phyloP scores from a whole-genome alignment of 2,113 vertebrate genomes.

The Hippocampus mohnikei region DNA sequence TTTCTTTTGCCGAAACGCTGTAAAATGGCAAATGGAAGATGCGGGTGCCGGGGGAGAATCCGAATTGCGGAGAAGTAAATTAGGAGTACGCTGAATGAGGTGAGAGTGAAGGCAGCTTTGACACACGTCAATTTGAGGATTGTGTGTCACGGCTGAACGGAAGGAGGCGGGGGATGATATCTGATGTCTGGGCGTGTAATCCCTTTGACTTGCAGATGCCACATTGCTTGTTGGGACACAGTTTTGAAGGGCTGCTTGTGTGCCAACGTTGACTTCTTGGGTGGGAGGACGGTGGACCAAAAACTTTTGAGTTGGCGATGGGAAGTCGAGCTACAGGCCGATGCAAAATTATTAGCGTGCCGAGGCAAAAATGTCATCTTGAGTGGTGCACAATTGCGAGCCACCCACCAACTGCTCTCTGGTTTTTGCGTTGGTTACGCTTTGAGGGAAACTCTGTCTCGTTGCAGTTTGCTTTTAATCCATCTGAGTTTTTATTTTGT shows the following conservation, averaged over 20 bases:
- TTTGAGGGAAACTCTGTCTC: too few relatives aligned
- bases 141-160: conserved; percentile 21
- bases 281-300: neutral
- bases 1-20: conserved; percentile 36
- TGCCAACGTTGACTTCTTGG: neutral
- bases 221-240: conserved; percentile 15
- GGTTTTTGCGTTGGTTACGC: too few relatives aligned
- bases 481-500: too few relatives aligned
- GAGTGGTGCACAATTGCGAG: too few relatives aligned
- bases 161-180: conserved; percentile 8
- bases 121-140: conserved; percentile 23
- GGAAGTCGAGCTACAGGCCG: too few relatives aligned
- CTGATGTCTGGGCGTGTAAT: conserved; percentile 41
- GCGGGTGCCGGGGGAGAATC: conserved; percentile 16
- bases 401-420: too few relatives aligned
- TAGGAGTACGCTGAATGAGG: neutral
- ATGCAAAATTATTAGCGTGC: too few relatives aligned
- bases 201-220: conserved; percentile 35
- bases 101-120: neutral
- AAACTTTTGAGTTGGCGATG: neutral
- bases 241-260: conserved; percentile 2
- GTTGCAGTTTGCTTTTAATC: too few relatives aligned
- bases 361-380: too few relatives aligned
- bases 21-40: conserved; percentile 29
- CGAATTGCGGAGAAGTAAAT: conserved; percentile 17